phyloP scores from a whole-genome alignment of 2,888 invertebrate species.

The Bhutanitis thaidina region DNA sequence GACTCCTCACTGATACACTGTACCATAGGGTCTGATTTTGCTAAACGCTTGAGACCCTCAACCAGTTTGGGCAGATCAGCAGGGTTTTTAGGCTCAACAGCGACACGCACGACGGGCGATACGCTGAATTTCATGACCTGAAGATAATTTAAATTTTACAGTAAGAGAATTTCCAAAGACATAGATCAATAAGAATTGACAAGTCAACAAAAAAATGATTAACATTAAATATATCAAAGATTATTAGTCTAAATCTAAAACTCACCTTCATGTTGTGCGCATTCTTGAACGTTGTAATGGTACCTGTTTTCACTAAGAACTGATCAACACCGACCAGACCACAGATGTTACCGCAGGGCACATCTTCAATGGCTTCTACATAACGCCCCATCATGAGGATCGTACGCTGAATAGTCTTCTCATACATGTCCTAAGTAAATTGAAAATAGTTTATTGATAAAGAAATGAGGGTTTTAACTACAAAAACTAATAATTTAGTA shows the following conservation, averaged over 20 bases:
- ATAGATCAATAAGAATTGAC: too few species aligned
- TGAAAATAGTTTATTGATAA: too few species aligned
- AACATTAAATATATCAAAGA: too few species aligned
- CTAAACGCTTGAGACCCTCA: slow-evolving; percentile 98
- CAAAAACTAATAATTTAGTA: too few species aligned
- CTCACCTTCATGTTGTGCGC: slow-evolving; percentile 97
- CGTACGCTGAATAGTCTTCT: slow-evolving; percentile 99
- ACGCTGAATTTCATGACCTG: slow-evolving; percentile 99
- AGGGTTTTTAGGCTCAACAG: slow-evolving; percentile 99
- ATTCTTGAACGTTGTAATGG: slow-evolving; percentile 98
- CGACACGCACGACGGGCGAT: slow-evolving; percentile 99
- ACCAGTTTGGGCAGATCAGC: slow-evolving; percentile 99
- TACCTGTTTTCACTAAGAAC: slow-evolving; percentile 99
- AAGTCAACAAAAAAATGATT: too few species aligned
- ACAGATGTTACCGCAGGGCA: slow-evolving; percentile 99
- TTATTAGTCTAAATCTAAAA: background rate
- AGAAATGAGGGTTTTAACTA: too few species aligned
- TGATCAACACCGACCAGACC: slow-evolving; percentile 99
- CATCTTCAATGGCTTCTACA: slow-evolving; percentile 99
- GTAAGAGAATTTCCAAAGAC: too few species aligned
- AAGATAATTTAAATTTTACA: background rate
- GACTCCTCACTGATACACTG: slow-evolving; percentile 99
- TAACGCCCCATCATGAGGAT: slow-evolving; percentile 99
- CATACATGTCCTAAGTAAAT: slow-evolving; percentile 88
- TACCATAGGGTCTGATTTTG: slow-evolving; percentile 99